Base-by-base conservation (phyloP, 2,797 vertebrate genomes). In the Anguilla megastoma region DNA sequence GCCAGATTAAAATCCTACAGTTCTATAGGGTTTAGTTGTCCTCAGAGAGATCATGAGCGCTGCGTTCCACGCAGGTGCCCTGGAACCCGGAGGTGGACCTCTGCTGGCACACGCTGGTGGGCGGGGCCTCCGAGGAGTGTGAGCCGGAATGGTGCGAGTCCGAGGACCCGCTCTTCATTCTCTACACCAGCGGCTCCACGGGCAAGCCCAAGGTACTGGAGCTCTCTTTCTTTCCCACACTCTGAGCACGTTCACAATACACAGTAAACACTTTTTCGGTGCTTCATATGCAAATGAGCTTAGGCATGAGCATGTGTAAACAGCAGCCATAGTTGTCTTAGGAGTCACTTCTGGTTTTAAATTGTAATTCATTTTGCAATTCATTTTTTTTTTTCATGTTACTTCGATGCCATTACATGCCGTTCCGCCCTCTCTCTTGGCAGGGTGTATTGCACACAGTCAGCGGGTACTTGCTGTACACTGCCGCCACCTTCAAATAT, bases 181-280 rank as follows among this genome's bases (percentile, higher is more conserved):
- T 99, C 74, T 99, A 99, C 91, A 99, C 98, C 0, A 99, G 98
- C 0, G 98, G 98, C 86, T 99, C 98, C 0, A 99, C 98, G 0
- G 98, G 98, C 12, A 99, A 98, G 92, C 98, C 98, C 16, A 99
- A 99, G 97, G 98, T 98, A 93, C 3, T 18, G 24, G 41, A n/a
- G 41, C 41, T 50, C 45, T 80, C 74, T 76, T 2, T 71, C 66
- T 76, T 16, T 76, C 33, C 16, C 30, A 16, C 74, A 36, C 30
- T 16, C 33, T 36, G 16, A n/a, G 21, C 21, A 18, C 21, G 63
- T 69, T 27, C 21, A 7, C 24, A 24, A 58, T 12, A 12, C 56
- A n/a, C 18, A 5, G 16, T 63, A 24, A 63, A 21, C 60, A 63
- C 60, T 63, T 24, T 60, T 60, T 60, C 14, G 5, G 60, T 63